A percentile compares a stretch with the other conserved stretches of the same genome.
Evolutionary conservation across 2,888 invertebrate species (phyloP).

Genomic region (Leucophora obtusa): DNA sequence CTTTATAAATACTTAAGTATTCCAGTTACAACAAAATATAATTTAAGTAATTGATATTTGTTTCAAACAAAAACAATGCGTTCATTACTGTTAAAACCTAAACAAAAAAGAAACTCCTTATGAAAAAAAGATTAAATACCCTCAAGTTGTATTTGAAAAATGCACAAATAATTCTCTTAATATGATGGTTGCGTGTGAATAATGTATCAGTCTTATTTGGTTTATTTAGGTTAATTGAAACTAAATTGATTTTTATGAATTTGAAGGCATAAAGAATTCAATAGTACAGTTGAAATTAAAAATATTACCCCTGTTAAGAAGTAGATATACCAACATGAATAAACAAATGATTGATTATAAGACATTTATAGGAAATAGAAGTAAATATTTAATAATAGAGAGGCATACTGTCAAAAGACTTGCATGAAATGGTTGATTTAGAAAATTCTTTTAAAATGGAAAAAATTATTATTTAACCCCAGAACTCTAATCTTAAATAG

Average conservation of each 20-base stretch:
- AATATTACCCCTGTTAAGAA: not conserved
- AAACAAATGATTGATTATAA: constrained; percentile 57
- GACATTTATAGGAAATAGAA: constrained; percentile 32
- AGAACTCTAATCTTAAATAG: not conserved
- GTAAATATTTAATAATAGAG: constrained; percentile 1
- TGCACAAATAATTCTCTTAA: not conserved
- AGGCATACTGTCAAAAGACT: not conserved
- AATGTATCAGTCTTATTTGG: constrained; percentile 54
- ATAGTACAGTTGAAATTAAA: constrained; percentile 1
- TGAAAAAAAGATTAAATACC: constrained; percentile 17
- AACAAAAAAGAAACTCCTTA: constrained; percentile 18
- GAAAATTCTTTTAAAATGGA: not conserved
- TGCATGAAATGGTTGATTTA: not conserved
- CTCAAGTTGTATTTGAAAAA: constrained; percentile 37
- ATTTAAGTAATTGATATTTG: constrained; percentile 28
- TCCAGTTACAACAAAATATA: not conserved
- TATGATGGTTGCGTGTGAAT: constrained; percentile 63
- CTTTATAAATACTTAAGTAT: not conserved
- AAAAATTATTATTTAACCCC: not conserved
- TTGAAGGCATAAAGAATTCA: constrained; percentile 34
- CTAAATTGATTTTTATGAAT: constrained; percentile 61
- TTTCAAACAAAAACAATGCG: not conserved
- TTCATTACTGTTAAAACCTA: not conserved
- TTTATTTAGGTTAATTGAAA: constrained; percentile 64
- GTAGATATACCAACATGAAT: constrained; percentile 4